phyloP scores from a whole-genome alignment of 1,140 invertebrate genomes.

The Drosophila tropicalis region DNA sequence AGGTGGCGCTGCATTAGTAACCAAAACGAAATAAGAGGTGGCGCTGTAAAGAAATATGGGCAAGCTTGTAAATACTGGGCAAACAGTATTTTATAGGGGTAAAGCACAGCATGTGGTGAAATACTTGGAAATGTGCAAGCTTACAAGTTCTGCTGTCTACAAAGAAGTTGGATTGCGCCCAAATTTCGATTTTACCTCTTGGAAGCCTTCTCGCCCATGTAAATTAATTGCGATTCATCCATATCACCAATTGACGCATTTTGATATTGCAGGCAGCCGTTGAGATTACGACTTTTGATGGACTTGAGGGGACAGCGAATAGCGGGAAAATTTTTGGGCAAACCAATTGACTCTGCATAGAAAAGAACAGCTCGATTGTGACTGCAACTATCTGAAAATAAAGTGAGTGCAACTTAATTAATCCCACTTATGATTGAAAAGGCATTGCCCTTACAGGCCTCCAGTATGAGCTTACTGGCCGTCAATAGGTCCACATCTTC shows the following conservation, averaged over 20 bases:
- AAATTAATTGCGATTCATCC: slow-evolving; percentile 41
- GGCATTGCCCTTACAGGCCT: slow-evolving; percentile 57
- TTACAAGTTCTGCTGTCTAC: neutral
- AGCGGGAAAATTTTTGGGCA: slow-evolving; percentile 63
- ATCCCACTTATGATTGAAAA: too few relatives aligned
- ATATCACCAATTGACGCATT: slow-evolving; percentile 11
- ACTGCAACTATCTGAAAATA: slow-evolving; percentile 71
- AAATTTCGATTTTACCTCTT: slow-evolving; percentile 46
- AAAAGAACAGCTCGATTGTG: slow-evolving; percentile 75
- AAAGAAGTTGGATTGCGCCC: neutral
- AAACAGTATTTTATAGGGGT: neutral
- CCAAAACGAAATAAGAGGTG: slow-evolving; percentile 61
- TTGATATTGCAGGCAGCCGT: slow-evolving; percentile 28
- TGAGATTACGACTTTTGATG: slow-evolving; percentile 40
- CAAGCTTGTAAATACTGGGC: neutral
- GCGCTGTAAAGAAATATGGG: slow-evolving; percentile 43
- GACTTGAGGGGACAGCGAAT: slow-evolving; percentile 52
- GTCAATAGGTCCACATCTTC: slow-evolving; percentile 68
- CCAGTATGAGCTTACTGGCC: slow-evolving; percentile 72
- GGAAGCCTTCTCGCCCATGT: slow-evolving; percentile 73
- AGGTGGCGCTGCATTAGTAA: slow-evolving; percentile 70
- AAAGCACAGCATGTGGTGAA: neutral
- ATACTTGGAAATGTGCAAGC: neutral
- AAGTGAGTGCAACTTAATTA: neutral
- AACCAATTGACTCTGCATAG: slow-evolving; percentile 70